Evolutionary conservation across 2,888 invertebrate species (phyloP).

Genomic region (Morpho helenor): DNA sequence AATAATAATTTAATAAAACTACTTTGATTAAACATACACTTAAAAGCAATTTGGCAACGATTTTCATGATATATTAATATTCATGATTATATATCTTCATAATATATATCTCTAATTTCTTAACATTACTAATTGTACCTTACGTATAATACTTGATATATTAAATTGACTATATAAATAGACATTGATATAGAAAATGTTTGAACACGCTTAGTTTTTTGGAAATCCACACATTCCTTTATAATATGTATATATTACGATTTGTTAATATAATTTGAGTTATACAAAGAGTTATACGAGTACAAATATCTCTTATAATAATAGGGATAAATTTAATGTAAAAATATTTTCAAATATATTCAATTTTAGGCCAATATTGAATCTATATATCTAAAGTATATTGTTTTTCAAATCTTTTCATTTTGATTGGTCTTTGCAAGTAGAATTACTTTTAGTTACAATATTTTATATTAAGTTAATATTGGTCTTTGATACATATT

Average conservation of each 20-base stretch:
- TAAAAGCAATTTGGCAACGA: conserved; percentile 16
- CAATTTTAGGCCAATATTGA: conserved; percentile 14
- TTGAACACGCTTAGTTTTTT: conserved; percentile 23
- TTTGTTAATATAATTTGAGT: conserved; percentile 9
- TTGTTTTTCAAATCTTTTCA: neutral
- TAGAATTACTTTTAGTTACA: neutral
- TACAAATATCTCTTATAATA: conserved; percentile 2
- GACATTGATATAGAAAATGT: conserved; percentile 16
- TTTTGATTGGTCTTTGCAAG: too few species aligned
- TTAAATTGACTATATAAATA: conserved; percentile 25
- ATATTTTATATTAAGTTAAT: neutral
- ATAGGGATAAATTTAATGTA: conserved; percentile 10
- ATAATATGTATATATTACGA: conserved; percentile 9
- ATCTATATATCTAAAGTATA: conserved; percentile 17
- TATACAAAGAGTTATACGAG: conserved; percentile 3
- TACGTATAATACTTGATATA: conserved; percentile 2
- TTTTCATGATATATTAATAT: neutral
- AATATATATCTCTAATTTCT: neutral
- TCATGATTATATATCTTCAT: conserved; percentile 5
- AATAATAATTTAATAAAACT: neutral
- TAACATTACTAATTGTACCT: neutral
- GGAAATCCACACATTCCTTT: conserved; percentile 30
- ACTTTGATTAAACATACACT: conserved; percentile 1
- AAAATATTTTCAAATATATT: conserved; percentile 14
- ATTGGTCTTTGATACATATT: neutral